Conservation (phyloP, 2,797 vertebrate species). For the Allochrocebus solatus region DNA sequence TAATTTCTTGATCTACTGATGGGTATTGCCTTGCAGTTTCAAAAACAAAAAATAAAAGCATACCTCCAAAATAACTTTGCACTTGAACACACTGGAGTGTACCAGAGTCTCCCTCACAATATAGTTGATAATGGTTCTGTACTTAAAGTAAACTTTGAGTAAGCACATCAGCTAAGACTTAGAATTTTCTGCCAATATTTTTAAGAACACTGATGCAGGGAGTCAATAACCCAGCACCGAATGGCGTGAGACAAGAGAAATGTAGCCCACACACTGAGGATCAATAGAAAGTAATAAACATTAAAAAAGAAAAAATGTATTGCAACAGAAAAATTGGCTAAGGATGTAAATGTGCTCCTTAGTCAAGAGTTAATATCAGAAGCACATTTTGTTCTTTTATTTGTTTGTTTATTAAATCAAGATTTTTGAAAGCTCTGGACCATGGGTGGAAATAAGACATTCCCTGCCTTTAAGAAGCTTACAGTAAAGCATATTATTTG, state of each 20-base stretch:
- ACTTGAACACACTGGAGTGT: background rate
- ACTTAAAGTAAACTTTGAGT: background rate
- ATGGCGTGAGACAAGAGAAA: background rate
- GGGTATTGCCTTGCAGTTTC: background rate
- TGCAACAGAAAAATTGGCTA: background rate
- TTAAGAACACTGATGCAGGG: background rate
- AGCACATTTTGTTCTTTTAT: background rate
- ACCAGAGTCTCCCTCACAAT: background rate
- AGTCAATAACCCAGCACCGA: constrained; percentile 19
- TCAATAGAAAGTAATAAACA: constrained; percentile 50
- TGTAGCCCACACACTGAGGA: background rate
- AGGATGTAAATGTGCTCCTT: background rate
- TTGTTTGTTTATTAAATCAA: background rate
- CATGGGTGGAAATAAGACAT: background rate
- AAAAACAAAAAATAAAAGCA: background rate
- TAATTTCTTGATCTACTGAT: background rate
- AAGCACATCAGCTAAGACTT: background rate
- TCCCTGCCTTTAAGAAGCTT: background rate
- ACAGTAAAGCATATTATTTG: background rate
- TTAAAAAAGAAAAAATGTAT: background rate
- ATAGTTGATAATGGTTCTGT: background rate
- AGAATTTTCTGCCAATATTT: constrained; percentile 25
- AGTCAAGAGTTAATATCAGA: background rate
- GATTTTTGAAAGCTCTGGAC: constrained; percentile 6
- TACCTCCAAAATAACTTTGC: background rate